phyloP scores from a whole-genome alignment of 2,113 vertebrate species.

The Microtus montanus region DNA sequence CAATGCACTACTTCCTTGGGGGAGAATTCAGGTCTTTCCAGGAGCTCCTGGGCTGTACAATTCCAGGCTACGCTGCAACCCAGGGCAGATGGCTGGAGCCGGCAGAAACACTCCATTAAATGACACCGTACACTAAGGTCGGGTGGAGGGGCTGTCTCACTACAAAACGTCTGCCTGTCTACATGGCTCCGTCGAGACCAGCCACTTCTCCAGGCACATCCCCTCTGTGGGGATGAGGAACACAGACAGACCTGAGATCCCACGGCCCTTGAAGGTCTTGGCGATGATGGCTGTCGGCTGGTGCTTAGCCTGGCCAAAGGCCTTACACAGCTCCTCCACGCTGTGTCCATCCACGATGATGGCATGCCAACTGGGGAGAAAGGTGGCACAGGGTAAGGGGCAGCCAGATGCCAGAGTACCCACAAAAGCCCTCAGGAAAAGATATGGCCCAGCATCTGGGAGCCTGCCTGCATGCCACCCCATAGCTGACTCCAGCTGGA shows the following conservation, averaged over 20 bases:
- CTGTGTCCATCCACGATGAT: slow-evolving; percentile 97
- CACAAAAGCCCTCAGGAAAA: neutral
- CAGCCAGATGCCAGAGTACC: neutral
- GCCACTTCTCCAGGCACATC: neutral
- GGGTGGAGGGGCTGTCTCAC: neutral
- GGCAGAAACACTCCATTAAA: too few species aligned
- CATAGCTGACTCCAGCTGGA: neutral
- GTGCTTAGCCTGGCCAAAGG: slow-evolving; percentile 93
- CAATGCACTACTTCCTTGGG: too few species aligned
- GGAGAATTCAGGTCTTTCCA: neutral
- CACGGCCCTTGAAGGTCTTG: slow-evolving; percentile 96
- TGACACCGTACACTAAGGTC: too few species aligned
- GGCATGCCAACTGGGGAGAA: slow-evolving; percentile 91
- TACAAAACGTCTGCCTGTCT: neutral
- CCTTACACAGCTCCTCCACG: slow-evolving; percentile 97
- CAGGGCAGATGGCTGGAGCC: neutral
- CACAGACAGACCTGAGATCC: slow-evolving; percentile 91
- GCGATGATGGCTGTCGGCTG: slow-evolving; percentile 96
- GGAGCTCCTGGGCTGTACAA: neutral
- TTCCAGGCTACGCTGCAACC: neutral
- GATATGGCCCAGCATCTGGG: neutral
- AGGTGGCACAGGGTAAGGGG: neutral
- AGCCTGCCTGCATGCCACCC: neutral
- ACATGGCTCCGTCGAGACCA: neutral
- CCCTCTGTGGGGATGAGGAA: neutral